phyloP scores from a whole-genome alignment of 2,888 invertebrate species.

The Drosophila affinis region DNA sequence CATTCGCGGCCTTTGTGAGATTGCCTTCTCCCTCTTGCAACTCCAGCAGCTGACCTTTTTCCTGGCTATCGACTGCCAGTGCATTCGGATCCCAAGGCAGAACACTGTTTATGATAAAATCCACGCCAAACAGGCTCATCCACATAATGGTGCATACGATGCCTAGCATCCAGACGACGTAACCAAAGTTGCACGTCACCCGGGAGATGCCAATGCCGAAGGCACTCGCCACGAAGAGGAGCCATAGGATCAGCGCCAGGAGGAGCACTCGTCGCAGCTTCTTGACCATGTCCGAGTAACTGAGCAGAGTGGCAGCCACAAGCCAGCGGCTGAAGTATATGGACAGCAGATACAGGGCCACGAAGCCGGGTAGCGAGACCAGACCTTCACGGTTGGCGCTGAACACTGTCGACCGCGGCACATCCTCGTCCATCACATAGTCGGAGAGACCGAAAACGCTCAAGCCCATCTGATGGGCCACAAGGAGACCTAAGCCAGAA shows the following conservation, averaged over 20 bases:
- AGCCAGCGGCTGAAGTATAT: conserved; percentile 87
- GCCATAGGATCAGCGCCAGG: conserved; percentile 83
- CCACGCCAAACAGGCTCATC: conserved; percentile 86
- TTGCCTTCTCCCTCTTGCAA: not conserved
- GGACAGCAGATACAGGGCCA: conserved; percentile 91
- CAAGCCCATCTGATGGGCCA: conserved; percentile 88
- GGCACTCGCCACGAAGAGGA: conserved; percentile 84
- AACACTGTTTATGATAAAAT: conserved; percentile 61
- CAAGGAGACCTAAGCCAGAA: conserved; percentile 83
- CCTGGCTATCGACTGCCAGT: conserved; percentile 73
- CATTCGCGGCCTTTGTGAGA: not conserved
- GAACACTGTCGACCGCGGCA: conserved; percentile 86
- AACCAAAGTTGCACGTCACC: conserved; percentile 92
- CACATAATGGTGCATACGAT: conserved; percentile 86
- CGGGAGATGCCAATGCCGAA: conserved; percentile 88
- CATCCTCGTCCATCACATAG: conserved; percentile 88
- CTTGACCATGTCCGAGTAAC: conserved; percentile 64
- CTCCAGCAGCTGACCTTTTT: conserved; percentile 32
- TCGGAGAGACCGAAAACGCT: conserved; percentile 86
- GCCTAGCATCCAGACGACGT: conserved; percentile 91
- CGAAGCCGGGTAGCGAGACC: conserved; percentile 93
- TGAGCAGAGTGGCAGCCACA: conserved; percentile 71
- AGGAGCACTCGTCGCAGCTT: conserved; percentile 68
- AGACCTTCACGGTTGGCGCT: conserved; percentile 97
- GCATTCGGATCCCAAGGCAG: conserved; percentile 23